These are phyloP conservation scores for Tenthredo amoena DNA, from an alignment of 2,888 invertebrate species.

Conservation along the genomic window DNA sequence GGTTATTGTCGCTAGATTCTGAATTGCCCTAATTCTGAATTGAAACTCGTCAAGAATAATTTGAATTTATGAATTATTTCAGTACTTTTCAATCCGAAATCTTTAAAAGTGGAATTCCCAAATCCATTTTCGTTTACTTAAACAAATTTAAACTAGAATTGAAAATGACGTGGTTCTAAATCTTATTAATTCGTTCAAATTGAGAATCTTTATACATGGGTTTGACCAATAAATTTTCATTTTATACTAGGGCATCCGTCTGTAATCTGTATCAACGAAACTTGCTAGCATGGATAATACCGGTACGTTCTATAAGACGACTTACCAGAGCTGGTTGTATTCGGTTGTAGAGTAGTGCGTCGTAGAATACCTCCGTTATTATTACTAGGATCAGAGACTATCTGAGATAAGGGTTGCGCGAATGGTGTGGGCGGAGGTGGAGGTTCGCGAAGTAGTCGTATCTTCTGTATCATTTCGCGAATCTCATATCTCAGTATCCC, in stretches of 20 bases:
- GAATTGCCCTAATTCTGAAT: neutral
- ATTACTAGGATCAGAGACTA: conserved; percentile 65
- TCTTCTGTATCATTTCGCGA: conserved; percentile 95
- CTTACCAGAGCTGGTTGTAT: conserved; percentile 66
- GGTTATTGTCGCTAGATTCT: neutral
- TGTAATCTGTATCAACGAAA: neutral
- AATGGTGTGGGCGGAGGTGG: conserved; percentile 68
- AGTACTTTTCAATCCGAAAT: neutral
- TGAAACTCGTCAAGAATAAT: neutral
- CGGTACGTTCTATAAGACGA: neutral
- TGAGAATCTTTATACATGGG: neutral
- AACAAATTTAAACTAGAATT: neutral
- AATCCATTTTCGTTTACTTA: neutral
- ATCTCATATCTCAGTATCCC: conserved; percentile 93
- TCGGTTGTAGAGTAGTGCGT: conserved; percentile 68
- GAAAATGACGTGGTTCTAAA: neutral
- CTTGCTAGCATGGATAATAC: neutral
- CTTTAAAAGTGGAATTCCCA: neutral
- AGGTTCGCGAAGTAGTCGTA: conserved; percentile 84
- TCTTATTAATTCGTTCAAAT: neutral
- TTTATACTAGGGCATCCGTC: neutral
- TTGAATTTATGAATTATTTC: neutral
- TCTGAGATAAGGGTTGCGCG: conserved; percentile 70
- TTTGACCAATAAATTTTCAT: neutral
- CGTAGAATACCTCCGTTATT: conserved; percentile 69